Percentiles rank a stretch among this genome's conserved stretches.
phyloP scores from a whole-genome alignment of 1,140 invertebrate genomes.

The Magallana ariakensis region DNA sequence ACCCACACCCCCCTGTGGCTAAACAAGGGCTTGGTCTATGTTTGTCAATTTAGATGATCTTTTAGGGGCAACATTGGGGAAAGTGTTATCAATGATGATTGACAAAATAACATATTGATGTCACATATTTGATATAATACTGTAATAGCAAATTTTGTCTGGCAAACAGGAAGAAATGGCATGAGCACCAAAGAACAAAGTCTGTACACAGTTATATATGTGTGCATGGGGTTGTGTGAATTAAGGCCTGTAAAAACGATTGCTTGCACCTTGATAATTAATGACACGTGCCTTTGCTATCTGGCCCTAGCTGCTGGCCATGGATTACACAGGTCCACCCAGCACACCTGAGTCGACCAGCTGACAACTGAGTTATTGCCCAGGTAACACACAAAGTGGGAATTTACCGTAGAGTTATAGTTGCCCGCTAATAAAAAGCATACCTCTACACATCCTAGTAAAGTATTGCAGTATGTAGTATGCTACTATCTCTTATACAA shows the following conservation, averaged over 20 bases:
- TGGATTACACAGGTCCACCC: conserved; percentile 11
- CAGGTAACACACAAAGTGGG: conserved; percentile 22
- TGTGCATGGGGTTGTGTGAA: not conserved
- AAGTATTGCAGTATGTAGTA: not conserved
- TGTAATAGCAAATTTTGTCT: no score
- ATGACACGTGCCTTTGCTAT: not conserved
- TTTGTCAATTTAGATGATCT: no score
- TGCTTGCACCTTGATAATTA: conserved; percentile 22
- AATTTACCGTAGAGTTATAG: conserved; percentile 24
- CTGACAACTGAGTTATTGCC: conserved; percentile 31
- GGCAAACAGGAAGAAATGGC: no score
- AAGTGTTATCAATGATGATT: no score
- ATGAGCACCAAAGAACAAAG: no score
- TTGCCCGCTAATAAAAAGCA: not conserved
- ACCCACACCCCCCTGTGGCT: not conserved
- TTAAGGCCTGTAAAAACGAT: not conserved
- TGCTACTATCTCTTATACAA: not conserved
- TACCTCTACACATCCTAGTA: not conserved
- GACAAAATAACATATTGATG: no score
- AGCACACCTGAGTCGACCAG: conserved; percentile 3
- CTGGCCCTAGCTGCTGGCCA: conserved; percentile 31
- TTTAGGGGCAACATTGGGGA: no score
- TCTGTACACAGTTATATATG: no score
- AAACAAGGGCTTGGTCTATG: not conserved
- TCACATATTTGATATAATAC: no score